These are phyloP conservation scores for Smutsia gigantea DNA, from an alignment of 2,797 vertebrate genomes.

Conservation along the genomic window DNA sequence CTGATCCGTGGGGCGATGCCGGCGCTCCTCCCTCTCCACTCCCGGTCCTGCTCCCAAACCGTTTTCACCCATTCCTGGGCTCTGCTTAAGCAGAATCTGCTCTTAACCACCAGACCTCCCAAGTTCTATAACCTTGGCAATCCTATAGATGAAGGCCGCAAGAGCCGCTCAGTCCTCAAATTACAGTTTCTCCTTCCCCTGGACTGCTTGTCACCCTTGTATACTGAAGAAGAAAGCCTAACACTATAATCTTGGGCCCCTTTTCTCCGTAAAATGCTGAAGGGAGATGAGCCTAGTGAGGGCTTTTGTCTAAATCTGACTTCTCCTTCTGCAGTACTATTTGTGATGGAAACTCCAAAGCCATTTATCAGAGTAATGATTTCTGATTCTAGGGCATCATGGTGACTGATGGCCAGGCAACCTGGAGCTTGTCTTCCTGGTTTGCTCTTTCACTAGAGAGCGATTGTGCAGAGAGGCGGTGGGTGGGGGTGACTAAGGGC, in stretches of 20 bases:
- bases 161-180: neutral
- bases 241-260: neutral
- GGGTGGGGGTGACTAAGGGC: neutral
- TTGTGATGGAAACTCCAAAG: neutral
- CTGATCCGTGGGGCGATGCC: fast-evolving
- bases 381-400: neutral
- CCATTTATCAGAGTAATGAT: slow-evolving; percentile 57
- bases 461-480: neutral
- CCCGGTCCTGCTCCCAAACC: too few relatives aligned
- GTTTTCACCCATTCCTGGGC: too few relatives aligned
- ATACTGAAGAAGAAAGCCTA: neutral
- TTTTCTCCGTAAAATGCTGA: slow-evolving; percentile 37
- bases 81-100: neutral
- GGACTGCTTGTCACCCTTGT: neutral
- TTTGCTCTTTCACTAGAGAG: slow-evolving; percentile 38
- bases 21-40: neutral
- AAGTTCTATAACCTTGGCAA: neutral
- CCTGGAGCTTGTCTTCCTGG: neutral
- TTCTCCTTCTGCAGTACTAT: neutral
- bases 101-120: neutral
- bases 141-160: neutral
- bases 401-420: slow-evolving; percentile 33
- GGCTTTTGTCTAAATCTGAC: neutral
- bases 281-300: neutral
- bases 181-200: neutral